These are phyloP conservation scores for Cephus sareptanus DNA, from an alignment of 2,888 invertebrate species.

Conservation along the genomic window DNA sequence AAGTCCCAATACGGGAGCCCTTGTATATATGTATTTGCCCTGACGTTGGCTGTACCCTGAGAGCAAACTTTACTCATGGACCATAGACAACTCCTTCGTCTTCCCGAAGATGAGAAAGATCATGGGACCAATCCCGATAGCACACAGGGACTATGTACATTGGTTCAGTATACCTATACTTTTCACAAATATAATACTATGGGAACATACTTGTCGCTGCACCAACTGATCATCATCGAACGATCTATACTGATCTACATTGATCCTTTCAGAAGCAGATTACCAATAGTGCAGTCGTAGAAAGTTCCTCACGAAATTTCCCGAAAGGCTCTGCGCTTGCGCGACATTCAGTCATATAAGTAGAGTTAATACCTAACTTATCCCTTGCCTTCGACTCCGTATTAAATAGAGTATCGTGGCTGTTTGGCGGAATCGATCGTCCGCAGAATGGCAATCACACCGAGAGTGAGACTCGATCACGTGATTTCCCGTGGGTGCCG, in stretches of 20 bases:
- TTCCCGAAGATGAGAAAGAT: neutral
- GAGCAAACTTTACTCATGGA: neutral
- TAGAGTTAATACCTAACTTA: slow-evolving; percentile 15
- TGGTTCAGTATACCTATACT: no score
- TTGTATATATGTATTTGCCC: neutral
- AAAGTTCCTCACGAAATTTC: neutral
- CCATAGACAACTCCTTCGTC: neutral
- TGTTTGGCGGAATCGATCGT: slow-evolving; percentile 49
- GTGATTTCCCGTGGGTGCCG: slow-evolving; percentile 62
- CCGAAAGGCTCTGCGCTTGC: neutral
- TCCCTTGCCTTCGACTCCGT: slow-evolving; percentile 25
- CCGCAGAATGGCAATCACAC: slow-evolving; percentile 58
- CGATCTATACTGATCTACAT: neutral
- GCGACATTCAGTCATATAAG: neutral
- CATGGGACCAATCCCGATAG: neutral
- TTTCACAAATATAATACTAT: neutral
- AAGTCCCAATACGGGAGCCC: neutral
- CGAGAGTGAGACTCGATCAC: slow-evolving; percentile 54
- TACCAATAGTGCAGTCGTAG: neutral
- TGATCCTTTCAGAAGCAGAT: neutral
- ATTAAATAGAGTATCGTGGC: slow-evolving; percentile 53
- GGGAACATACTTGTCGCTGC: neutral
- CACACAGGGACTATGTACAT: neutral
- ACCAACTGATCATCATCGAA: neutral
- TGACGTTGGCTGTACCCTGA: neutral